Conservation (phyloP, 1,140 invertebrate genomes). For the Heliconius melpomene region DNA sequence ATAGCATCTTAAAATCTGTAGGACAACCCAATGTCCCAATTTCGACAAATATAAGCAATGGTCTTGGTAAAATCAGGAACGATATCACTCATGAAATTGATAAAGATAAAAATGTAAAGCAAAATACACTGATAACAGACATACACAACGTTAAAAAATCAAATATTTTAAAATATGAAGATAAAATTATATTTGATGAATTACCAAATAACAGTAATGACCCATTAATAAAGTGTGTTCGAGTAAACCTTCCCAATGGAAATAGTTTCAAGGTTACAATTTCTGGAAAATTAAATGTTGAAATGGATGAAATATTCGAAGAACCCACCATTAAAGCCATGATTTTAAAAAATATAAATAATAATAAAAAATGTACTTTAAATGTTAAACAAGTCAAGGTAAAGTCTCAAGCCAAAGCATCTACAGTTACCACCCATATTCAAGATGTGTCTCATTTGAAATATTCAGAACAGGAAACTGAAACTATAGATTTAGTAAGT, state of each 20-base stretch:
- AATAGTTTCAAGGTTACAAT: constrained; percentile 63
- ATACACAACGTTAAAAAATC: not conserved
- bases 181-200: constrained; percentile 46
- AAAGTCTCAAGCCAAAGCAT: constrained; percentile 24
- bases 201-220: constrained; percentile 39
- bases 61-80: not conserved
- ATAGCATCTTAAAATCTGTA: not conserved
- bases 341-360: constrained; percentile 48
- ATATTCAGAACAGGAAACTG: constrained; percentile 34
- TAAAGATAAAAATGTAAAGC: constrained; percentile 1
- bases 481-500: constrained; percentile 67
- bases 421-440: constrained; percentile 30
- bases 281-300: constrained; percentile 52
- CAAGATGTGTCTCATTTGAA: constrained; percentile 29
- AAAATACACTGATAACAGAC: not conserved
- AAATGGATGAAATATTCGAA: constrained; percentile 57
- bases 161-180: constrained; percentile 17
- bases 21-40: not conserved
- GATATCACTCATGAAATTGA: not conserved
- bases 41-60: not conserved
- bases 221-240: constrained; percentile 51
- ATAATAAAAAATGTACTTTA: constrained; percentile 55
- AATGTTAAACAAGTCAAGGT: constrained; percentile 59
- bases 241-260: constrained; percentile 61
- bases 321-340: constrained; percentile 53